A percentile compares a stretch with the other conserved stretches of the same genome.
phyloP scores from a whole-genome alignment of 2,888 invertebrate genomes.

The Hirtodrosophila duncani region DNA sequence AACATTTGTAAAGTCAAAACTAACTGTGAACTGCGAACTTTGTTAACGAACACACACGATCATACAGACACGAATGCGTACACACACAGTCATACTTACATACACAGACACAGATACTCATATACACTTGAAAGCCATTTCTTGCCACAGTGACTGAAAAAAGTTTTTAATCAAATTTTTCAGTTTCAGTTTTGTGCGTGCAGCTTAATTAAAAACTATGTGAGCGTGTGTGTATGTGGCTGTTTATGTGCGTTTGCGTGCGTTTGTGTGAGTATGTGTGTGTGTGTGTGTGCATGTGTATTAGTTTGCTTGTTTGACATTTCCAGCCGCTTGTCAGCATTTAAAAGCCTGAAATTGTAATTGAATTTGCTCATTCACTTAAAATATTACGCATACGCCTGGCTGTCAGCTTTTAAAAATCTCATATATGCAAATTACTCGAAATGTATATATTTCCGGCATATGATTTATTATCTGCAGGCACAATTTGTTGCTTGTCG shows the following conservation, averaged over 20 bases:
- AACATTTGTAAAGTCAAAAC: constrained; percentile 67
- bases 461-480: too few relatives aligned
- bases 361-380: constrained; percentile 34
- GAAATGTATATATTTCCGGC: neutral
- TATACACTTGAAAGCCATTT: constrained; percentile 56
- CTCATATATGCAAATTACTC: too few relatives aligned
- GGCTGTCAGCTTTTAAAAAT: neutral
- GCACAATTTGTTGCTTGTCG: constrained; percentile 3
- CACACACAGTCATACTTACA: constrained; percentile 6
- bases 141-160: constrained; percentile 15
- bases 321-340: constrained; percentile 27
- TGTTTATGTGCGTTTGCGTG: constrained; percentile 1
- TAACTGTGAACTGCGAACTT: constrained; percentile 68
- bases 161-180: constrained; percentile 72
- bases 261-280: neutral
- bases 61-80: constrained; percentile 19
- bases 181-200: constrained; percentile 63
- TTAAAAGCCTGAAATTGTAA: constrained; percentile 50
- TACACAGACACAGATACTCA: constrained; percentile 16
- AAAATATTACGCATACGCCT: constrained; percentile 48
- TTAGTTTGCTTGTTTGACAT: constrained; percentile 45
- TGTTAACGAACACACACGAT: constrained; percentile 33
- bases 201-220: constrained; percentile 65
- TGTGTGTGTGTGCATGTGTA: constrained; percentile 9
- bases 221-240: neutral